phyloP scores from a whole-genome alignment of 1,140 invertebrate genomes.

The Aphelenchoides fujianensis region DNA sequence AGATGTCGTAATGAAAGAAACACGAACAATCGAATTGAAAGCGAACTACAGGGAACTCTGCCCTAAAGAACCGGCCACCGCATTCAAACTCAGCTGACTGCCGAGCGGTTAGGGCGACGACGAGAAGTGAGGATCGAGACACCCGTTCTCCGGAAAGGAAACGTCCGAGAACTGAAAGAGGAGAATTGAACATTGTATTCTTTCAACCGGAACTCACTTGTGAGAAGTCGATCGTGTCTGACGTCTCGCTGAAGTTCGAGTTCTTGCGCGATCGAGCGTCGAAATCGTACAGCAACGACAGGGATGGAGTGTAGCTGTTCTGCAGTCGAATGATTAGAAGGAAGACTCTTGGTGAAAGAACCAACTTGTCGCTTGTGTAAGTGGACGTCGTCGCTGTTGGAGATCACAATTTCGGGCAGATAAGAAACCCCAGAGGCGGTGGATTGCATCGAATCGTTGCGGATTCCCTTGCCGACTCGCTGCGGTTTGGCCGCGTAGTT shows the following conservation, averaged over 20 bases:
- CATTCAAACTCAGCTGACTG: neutral
- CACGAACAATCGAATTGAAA: too few species aligned
- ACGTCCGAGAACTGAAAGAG: too few species aligned
- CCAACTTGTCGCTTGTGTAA: neutral
- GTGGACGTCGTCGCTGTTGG: slow-evolving; percentile 22
- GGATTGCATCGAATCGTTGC: slow-evolving; percentile 12
- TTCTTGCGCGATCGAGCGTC: slow-evolving; percentile 13
- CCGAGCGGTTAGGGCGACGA: neutral
- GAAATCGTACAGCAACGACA: slow-evolving; percentile 12
- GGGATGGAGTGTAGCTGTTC: slow-evolving; percentile 13
- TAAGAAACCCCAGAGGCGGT: slow-evolving; percentile 19
- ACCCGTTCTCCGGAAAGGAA: neutral
- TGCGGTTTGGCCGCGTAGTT: slow-evolving; percentile 9
- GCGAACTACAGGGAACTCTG: neutral
- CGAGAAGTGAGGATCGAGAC: neutral
- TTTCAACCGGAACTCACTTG: too few species aligned
- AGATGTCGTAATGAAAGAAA: too few species aligned
- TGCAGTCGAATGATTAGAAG: neutral
- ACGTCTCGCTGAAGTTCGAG: neutral
- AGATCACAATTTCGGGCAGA: slow-evolving; percentile 28
- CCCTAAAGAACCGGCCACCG: neutral
- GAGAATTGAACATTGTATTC: too few species aligned
- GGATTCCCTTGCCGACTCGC: neutral
- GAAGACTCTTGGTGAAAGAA: neutral
- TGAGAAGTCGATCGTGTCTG: slow-evolving; percentile 13